Base-by-base conservation (phyloP, 2,797 vertebrate genomes). In the Cuculus canorus region DNA sequence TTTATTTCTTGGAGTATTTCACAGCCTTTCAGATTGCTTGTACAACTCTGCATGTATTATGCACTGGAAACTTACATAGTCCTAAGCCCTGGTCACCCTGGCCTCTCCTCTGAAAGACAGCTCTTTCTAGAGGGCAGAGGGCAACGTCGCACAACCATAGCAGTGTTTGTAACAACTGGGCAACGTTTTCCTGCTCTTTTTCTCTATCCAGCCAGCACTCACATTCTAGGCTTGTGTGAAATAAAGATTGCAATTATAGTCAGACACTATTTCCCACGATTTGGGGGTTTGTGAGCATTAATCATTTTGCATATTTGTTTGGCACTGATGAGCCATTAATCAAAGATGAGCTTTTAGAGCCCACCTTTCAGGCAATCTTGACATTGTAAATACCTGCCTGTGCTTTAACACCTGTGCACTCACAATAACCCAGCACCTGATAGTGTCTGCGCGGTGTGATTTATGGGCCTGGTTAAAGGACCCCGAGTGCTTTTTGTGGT, bases 91-190 rank as follows among this genome's bases (percentile, higher is more conserved):
- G 84, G 48, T 45, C 19, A 48, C 88, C 69, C 37, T 11, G 27
- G 63, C 14, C 41, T 65, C 23, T 66, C 5, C 37, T 86, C 77
- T 73, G 71, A 82, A 94, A 90, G 86, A 35, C 76, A 75, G 56
- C 92, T 80, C 93, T 94, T 92, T 90, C 90, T 88, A 75, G 32
- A 94, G 92, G 61, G 64, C 86, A 89, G 86, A 95, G 86, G 78
- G 81, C 88, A 94, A 92, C 27, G 84, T 11, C 91, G 76, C 70
- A 82, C 84, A 32, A 16, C 10, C 81, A 63, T 9, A 53, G 41
- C 14, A 53, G 65, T 14, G 48, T 11, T 64, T 86, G 33, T 22
- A 73, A 85, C 52, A 60, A 90, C 73, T 13, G 45, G 52, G 25
- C 64, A 32, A 53, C 53, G 48, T 65, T 93, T 87, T 54, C 39